phyloP scores from a whole-genome alignment of 2,797 vertebrate species.

The Ispidina picta region DNA sequence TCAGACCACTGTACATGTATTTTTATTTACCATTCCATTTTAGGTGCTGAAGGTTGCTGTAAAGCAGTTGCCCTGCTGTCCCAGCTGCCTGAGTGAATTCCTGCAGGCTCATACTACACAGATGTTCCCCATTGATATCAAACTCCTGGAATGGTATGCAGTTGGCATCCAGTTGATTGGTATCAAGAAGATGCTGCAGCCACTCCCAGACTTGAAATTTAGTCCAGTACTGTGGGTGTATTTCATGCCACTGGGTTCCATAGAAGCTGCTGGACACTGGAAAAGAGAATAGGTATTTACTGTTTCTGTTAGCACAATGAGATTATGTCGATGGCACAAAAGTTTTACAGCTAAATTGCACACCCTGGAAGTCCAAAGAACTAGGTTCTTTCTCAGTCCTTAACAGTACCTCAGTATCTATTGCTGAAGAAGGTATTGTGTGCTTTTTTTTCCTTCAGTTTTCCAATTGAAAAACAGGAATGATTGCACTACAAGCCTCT shows the following conservation, averaged over 20 bases:
- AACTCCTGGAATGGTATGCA: conserved; percentile 95
- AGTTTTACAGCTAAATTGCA: not conserved
- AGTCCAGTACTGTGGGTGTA: conserved; percentile 94
- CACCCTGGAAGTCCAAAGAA: not conserved
- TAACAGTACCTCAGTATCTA: not conserved
- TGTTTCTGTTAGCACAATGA: not conserved
- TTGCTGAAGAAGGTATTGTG: not conserved
- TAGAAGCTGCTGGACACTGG: conserved; percentile 81
- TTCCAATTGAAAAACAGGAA: not conserved
- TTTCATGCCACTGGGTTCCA: conserved; percentile 88
- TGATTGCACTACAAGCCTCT: not conserved
- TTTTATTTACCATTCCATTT: conserved; percentile 88
- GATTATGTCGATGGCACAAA: not conserved
- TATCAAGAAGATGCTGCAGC: conserved; percentile 96
- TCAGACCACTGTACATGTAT: not conserved
- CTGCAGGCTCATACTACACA: conserved; percentile 91
- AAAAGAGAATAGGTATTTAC: conserved; percentile 31
- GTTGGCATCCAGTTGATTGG: conserved; percentile 93
- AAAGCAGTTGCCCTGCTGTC: conserved; percentile 89
- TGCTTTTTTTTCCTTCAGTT: not conserved
- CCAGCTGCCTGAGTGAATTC: conserved; percentile 91
- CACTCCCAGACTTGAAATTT: conserved; percentile 99
- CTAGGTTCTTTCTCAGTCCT: not conserved
- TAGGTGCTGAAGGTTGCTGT: conserved; percentile 89
- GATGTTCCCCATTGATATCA: conserved; percentile 91